Evolutionary conservation across 2,113 vertebrate species (phyloP).

Genomic region (Ariopsis seemanni): DNA sequence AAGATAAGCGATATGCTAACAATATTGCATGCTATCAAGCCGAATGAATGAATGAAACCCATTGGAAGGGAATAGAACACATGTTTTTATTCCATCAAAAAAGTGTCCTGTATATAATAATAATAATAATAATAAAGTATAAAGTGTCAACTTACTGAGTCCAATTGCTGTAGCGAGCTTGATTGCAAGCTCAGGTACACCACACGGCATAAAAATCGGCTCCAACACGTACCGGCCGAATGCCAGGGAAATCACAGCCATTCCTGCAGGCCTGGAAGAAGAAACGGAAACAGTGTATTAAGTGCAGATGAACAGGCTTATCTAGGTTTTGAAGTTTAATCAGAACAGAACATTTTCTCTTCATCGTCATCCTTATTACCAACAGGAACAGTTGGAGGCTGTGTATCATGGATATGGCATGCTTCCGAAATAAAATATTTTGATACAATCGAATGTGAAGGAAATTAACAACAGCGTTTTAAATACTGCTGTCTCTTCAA

Average conservation of each 20-base stretch:
- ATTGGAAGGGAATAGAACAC: no score
- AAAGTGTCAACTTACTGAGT: slow-evolving; percentile 76
- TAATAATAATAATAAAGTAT: no score
- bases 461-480: no score
- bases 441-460: no score
- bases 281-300: background rate
- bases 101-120: no score
- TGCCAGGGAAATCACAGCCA: slow-evolving; percentile 91
- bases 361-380: background rate
- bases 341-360: background rate
- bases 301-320: background rate
- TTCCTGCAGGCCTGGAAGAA: slow-evolving; percentile 81
- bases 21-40: no score
- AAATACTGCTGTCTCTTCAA: no score
- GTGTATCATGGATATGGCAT: background rate
- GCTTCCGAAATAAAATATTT: no score
- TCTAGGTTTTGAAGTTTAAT: background rate
- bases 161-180: slow-evolving; percentile 89
- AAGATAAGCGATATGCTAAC: no score
- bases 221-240: slow-evolving; percentile 95
- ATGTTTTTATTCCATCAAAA: no score
- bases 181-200: slow-evolving; percentile 83
- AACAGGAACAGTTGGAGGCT: background rate
- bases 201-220: slow-evolving; percentile 93
- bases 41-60: no score